Base-by-base conservation (phyloP, 2,113 vertebrate genomes). In the Steatornis caripensis region DNA sequence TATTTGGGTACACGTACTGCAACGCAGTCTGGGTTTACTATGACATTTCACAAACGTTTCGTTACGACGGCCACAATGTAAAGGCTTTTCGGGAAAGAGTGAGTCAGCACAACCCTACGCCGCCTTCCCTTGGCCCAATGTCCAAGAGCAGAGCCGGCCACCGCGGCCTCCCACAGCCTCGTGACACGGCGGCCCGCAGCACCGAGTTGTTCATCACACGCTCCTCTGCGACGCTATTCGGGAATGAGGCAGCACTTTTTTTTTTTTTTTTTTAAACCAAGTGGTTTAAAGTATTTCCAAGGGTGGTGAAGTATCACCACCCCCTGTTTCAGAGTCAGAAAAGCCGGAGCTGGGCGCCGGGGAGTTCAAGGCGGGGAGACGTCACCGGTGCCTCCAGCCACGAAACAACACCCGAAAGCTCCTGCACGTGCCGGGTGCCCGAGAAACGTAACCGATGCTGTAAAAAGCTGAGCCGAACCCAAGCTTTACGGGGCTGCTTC, bases 171-270 rank as follows among this genome's bases (percentile, higher is more conserved):
- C 8, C 53, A 2, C 16, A 3, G 55, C 62, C 64, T 12, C 27
- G 1, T 8, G 39, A 17, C 66, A 5, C 2, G 2, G 39, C 53
- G 3, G 39, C 39, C 53, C 12, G 15, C 48, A 3, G 2, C 10
- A 0, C 39, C 23, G 1, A n/a, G 10, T 13, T 11, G 10, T 6
- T 26, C 36, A 0, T 1, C 2, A 1, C 0, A 4, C 3, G 5
- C 10, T 0, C 2, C 32, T 21, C 32, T 1, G 5, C 16, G 11
- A 19, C 9, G 3, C 0, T 5, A 8, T 0, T 8, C 3, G 37
- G 34, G 6, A 15, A 7, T 0, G 7, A 21, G 16, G 62, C 71
- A 19, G 32, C 16, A 2, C 64, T 69, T n/a, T n/a, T 2, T 22
- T 3, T 9, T n/a, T n/a, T n/a, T n/a, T n/a, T n/a, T n/a, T n/a